phyloP scores from a whole-genome alignment of 2,797 vertebrate genomes.

The Coccyzus lansbergi region DNA sequence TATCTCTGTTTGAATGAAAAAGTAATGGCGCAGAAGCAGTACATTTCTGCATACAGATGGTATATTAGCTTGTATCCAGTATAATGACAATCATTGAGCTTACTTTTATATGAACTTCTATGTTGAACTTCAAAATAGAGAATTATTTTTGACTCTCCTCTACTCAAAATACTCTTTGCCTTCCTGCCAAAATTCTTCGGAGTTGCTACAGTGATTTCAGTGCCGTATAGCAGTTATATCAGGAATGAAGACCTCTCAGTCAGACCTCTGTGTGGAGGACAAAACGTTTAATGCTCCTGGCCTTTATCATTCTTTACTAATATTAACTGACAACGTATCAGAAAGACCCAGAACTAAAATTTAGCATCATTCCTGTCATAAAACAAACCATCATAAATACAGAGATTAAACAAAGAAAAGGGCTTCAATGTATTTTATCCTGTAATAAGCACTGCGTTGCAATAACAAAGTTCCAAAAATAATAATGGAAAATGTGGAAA shows the following conservation, averaged over 20 bases:
- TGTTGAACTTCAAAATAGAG: background rate
- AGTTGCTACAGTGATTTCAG: background rate
- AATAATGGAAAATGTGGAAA: background rate
- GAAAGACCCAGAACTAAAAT: background rate
- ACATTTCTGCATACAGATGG: slow-evolving; percentile 58
- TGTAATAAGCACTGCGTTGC: background rate
- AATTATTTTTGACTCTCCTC: background rate
- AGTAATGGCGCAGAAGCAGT: slow-evolving; percentile 22
- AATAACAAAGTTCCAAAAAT: background rate
- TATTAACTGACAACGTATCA: background rate
- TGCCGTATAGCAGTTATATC: background rate
- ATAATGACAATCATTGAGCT: slow-evolving; percentile 21
- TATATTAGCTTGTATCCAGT: slow-evolving; percentile 22
- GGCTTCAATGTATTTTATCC: background rate
- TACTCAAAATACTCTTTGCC: background rate
- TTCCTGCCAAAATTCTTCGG: background rate
- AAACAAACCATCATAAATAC: background rate
- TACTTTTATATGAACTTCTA: slow-evolving; percentile 39
- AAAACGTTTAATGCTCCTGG: background rate
- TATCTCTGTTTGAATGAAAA: slow-evolving; percentile 61
- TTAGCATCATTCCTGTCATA: background rate
- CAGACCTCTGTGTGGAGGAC: background rate
- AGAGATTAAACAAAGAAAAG: background rate
- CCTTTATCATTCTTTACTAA: background rate
- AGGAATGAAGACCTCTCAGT: background rate